Conservation (phyloP, 1,140 invertebrate genomes). For the Drosophila neocordata region DNA sequence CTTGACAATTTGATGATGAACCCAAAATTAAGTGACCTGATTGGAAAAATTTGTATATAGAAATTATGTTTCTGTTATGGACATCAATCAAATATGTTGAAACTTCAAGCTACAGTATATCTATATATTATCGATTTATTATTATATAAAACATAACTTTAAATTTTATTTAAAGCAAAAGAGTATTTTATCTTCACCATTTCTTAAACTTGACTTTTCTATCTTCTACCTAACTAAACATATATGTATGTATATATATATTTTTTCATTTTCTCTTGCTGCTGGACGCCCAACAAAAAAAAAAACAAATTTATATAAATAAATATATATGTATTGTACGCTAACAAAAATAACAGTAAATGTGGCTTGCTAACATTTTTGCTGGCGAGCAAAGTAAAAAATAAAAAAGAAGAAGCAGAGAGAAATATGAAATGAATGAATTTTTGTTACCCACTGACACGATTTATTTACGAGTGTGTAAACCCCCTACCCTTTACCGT, state of each 20-base stretch:
- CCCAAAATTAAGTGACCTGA: background rate
- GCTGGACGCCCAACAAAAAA: conserved; percentile 19
- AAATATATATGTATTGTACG: conserved; percentile 52
- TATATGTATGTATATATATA: conserved; percentile 14
- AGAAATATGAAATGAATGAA: conserved; percentile 80
- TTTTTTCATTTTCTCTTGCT: conserved; percentile 38
- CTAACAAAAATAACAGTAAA: conserved; percentile 73
- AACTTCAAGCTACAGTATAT: too few relatives aligned
- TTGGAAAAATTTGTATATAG: background rate
- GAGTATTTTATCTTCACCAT: conserved; percentile 18
- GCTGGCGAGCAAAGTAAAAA: conserved; percentile 24
- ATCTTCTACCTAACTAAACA: background rate
- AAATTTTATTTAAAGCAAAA: background rate
- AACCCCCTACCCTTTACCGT: conserved; percentile 30
- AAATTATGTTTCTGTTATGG: too few relatives aligned
- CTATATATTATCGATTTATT: too few relatives aligned
- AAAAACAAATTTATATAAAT: background rate
- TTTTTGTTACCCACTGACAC: conserved; percentile 80
- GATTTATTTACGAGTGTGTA: conserved; percentile 78
- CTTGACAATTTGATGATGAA: background rate
- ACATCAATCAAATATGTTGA: too few relatives aligned
- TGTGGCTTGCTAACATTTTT: conserved; percentile 69
- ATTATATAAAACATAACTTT: too few relatives aligned
- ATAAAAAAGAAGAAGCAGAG: conserved; percentile 27
- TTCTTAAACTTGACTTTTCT: conserved; percentile 37